These are phyloP conservation scores for Zapus hudsonius DNA, from an alignment of 2,113 vertebrate species.

Conservation along the genomic window DNA sequence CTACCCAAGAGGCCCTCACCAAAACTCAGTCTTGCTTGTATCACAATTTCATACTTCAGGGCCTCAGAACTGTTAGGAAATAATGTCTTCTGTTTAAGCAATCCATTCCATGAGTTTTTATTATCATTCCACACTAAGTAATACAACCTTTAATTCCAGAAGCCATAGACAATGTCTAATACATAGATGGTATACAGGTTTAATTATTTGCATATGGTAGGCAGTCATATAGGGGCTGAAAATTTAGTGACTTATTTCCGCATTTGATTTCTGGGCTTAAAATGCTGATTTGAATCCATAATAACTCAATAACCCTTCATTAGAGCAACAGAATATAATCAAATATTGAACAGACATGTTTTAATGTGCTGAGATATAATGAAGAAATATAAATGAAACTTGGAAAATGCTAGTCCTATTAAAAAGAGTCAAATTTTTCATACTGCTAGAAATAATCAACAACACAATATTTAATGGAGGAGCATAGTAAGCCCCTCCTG, in stretches of 20 bases:
- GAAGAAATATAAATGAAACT: not conserved
- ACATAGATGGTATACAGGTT: not conserved
- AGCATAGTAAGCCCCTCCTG: not conserved
- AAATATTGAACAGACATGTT: not conserved
- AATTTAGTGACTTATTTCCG: not conserved
- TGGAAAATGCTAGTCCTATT: not conserved
- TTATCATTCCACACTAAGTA: not conserved
- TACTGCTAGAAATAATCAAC: not conserved
- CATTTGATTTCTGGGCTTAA: conserved; percentile 2
- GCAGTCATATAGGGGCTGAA: not conserved
- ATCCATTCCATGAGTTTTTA: not conserved
- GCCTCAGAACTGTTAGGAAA: not conserved
- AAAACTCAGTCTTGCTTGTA: not conserved
- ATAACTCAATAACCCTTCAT: conserved; percentile 10
- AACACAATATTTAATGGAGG: not conserved
- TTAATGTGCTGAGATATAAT: conserved; percentile 2
- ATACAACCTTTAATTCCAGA: not conserved
- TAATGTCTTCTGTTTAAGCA: not conserved
- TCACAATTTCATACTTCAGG: not conserved
- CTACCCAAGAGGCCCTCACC: not conserved
- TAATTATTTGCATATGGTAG: not conserved
- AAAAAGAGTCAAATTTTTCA: not conserved
- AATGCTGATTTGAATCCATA: not conserved
- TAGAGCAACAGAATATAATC: not conserved
- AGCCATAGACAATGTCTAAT: not conserved